Evolutionary conservation across 2,888 invertebrate genomes (phyloP), one percentile per base, ranked within the genome.

Genomic region (Trimorus sp.): DNA sequence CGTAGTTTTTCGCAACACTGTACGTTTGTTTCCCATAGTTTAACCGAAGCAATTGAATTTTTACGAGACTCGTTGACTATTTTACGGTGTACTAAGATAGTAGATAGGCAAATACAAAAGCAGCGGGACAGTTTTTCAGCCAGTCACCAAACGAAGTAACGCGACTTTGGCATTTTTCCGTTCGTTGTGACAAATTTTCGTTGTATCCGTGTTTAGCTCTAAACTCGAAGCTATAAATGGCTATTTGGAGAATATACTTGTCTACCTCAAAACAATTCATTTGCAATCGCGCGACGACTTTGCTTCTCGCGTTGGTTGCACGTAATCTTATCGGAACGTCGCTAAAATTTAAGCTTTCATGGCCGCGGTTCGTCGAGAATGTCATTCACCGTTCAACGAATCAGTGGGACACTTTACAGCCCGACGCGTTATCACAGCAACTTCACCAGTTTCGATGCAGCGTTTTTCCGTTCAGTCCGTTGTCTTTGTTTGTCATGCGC

Each of bases 231-330:
- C 90, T 91, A 85, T 87, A 83, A 88, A 89, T 88, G 85, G 91
- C 90, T 90, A 89, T 89, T 89, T 88, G 89, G 89, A 91, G 89
- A 89, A 91, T 91, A 91, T 89, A 91, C 91, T 89, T 87, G 89
- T 91, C 91, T 91, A 91, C 91, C 91, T 91, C 91, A 91, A 88
- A 88, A 85, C 71, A 88, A 85, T 87, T 90, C 88, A 90, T 89
- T 88, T 88, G 89, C 88, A 89, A 89, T 88, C 85, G 85, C 81
- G 82, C 85, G 65, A 84, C 84, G 86, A 86, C 85, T 85, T 82
- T 6, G 26, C 26, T 26, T 26, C 26, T 87, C 87, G 86, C 84
- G 74, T 83, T 82, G 86, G 85, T 89, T 89, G 89, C 86, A 83
- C 84, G 83, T 88, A 88, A 89, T 84, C 76, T 88, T 86, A 84